These are phyloP conservation scores for Lithophane ornitopus DNA, from an alignment of 2,888 invertebrate genomes.

Conservation along the genomic window DNA sequence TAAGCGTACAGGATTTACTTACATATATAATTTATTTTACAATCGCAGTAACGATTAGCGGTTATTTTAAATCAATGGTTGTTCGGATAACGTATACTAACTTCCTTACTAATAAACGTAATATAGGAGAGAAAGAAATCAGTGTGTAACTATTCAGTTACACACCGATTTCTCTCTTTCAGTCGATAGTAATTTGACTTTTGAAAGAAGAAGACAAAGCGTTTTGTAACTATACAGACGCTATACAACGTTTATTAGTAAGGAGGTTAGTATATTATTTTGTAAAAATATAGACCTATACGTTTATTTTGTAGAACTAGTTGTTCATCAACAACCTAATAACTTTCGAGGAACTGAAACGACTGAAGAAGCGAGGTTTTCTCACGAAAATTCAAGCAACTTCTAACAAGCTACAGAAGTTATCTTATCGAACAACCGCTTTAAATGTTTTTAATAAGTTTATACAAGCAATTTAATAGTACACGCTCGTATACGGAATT, in stretches of 20 bases:
- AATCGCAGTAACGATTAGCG: not conserved
- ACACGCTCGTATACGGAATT: not conserved
- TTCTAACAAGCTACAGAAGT: not conserved
- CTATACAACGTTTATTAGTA: too few species aligned
- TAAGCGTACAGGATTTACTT: not conserved
- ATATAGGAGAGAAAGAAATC: too few species aligned
- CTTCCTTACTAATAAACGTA: too few species aligned
- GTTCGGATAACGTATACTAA: not conserved
- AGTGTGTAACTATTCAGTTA: too few species aligned
- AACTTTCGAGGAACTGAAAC: not conserved
- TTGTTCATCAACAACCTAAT: not conserved
- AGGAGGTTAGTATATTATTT: not conserved
- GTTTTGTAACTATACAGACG: too few species aligned
- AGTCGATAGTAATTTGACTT: too few species aligned
- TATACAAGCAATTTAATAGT: not conserved
- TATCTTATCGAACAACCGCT: not conserved
- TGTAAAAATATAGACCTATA: not conserved
- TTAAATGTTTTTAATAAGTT: not conserved
- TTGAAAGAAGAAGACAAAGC: too few species aligned
- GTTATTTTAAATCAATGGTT: constrained; percentile 1
- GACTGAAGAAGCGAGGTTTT: not conserved
- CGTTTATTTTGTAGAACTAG: not conserved
- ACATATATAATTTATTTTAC: not conserved
- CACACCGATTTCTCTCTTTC: too few species aligned
- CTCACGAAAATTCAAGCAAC: not conserved